Evolutionary conservation across 2,797 vertebrate genomes (phyloP).

Genomic region (Anguilla anguilla): DNA sequence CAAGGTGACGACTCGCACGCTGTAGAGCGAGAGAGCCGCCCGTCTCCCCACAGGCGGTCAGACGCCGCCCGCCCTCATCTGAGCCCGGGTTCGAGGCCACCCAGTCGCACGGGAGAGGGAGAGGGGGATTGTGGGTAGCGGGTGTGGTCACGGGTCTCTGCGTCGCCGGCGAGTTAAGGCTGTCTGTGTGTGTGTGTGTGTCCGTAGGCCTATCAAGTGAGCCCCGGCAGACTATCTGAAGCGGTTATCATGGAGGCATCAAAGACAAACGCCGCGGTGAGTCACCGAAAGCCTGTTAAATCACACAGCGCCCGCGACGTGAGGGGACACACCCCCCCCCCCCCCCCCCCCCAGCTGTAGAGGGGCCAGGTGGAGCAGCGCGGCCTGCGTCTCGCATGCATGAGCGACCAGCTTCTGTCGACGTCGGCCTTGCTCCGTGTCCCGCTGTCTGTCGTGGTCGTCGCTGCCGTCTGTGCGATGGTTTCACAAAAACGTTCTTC

Average conservation of each 20-base stretch:
- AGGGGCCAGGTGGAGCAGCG: not conserved
- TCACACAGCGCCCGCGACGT: not conserved
- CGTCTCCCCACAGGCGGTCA: not conserved
- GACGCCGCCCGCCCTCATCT: not conserved
- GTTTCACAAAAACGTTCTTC: not conserved
- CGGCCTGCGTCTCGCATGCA: conserved; percentile 24
- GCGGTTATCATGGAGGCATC: conserved; percentile 38
- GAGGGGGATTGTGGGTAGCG: conserved; percentile 33
- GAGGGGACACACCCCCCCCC: not conserved
- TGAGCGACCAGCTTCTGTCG: conserved; percentile 1
- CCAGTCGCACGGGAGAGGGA: conserved; percentile 30
- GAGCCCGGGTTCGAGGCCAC: conserved; percentile 26
- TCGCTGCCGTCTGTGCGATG: not conserved
- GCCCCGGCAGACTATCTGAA: conserved; percentile 41
- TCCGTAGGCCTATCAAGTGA: conserved; percentile 65
- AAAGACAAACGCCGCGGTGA: conserved; percentile 38
- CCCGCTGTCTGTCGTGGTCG: not conserved
- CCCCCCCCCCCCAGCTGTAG: not conserved
- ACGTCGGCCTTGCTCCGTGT: not conserved
- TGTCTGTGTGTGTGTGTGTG: conserved; percentile 64
- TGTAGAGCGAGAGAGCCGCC: not conserved
- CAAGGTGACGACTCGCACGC: conserved; percentile 23
- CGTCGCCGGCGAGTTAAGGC: conserved; percentile 45
- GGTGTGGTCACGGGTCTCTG: not conserved
- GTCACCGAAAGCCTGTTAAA: conserved; percentile 32